phyloP scores from a whole-genome alignment of 2,797 vertebrate genomes.

The Sebastes umbrosus region DNA sequence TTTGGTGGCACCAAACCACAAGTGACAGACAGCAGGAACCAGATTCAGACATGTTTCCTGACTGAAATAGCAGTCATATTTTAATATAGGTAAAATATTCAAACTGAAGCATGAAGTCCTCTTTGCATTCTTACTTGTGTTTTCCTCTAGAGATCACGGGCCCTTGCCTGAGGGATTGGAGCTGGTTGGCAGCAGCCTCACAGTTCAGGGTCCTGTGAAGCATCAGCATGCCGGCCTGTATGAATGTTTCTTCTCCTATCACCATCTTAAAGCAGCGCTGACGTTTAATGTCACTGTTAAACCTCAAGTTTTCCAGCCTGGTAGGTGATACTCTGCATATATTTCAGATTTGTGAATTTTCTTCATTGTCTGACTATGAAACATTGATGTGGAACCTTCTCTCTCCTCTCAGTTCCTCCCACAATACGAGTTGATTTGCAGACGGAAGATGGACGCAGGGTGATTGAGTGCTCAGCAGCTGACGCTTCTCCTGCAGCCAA shows the following conservation, averaged over 20 bases:
- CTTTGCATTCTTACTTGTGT: background rate
- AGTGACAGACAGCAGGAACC: conserved; percentile 38
- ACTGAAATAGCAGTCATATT: background rate
- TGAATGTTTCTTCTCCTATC: conserved; percentile 71
- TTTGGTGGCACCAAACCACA: conserved; percentile 61
- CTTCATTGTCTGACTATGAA: background rate
- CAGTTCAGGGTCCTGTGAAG: conserved; percentile 55
- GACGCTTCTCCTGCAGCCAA: conserved; percentile 74
- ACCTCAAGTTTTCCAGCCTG: conserved; percentile 27
- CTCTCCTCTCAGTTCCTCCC: conserved; percentile 63
- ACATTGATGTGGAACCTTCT: conserved; percentile 23
- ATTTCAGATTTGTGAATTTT: background rate
- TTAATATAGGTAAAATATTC: background rate
- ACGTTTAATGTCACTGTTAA: conserved; percentile 68
- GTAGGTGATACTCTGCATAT: conserved; percentile 45
- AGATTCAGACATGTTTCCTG: conserved; percentile 32
- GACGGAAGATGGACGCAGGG: conserved; percentile 46
- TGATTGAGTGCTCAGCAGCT: conserved; percentile 76
- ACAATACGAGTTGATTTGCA: conserved; percentile 59
- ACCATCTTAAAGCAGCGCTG: conserved; percentile 51
- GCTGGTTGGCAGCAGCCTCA: conserved; percentile 52
- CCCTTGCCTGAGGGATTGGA: conserved; percentile 61
- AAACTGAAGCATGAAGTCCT: background rate
- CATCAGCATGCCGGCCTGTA: conserved; percentile 69
- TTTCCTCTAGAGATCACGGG: conserved; percentile 53